Evolutionary conservation across 2,797 vertebrate genomes (phyloP), one percentile per base, ranked within the genome.

Genomic region (Moxostoma hubbsi): DNA sequence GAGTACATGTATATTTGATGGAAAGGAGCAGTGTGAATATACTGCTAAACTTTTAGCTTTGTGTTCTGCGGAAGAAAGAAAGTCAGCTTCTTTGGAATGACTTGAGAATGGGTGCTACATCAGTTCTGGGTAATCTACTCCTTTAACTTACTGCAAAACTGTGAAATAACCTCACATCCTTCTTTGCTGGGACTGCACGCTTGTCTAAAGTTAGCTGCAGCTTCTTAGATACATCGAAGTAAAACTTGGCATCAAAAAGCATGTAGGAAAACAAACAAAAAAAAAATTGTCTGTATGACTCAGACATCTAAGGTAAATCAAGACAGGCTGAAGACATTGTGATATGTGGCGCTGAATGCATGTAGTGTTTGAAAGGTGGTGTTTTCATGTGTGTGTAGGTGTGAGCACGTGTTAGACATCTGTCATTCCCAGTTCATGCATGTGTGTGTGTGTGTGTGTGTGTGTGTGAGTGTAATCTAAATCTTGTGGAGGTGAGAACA

Each of bases 401-500:
- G 59, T 79, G 43, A 47, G 67, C 57, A 53, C 61, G 80, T 82
- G 75, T 73, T 65, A 71, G 80, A 70, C 80, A 77, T 82, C 74
- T 82, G 74, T 73, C 46, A 46, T 13, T 68, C 47, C 9, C 6
- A 12, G 68, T 82, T 51, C 24, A 49, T 71, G 77, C 80, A n/a
- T 8, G 49, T 67, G 46, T 16, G 10, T 79, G 64, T 68, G 12
- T 36, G 13, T 64, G 11, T 49, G 5, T 65, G 49, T 66, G 73
- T 54, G 75, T 58, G 68, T 73, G 59, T 69, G 71, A 73, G 68
- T 36, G 43, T 77, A 71, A 77, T 62, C 53, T 71, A 51, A 67
- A 73, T 59, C 77, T 71, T 70, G 72, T 62, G 81, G 68, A 66
- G 55, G 68, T 84, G 79, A 79, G 83, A 77, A 18, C 55, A 12